Percentiles rank a stretch among this genome's conserved stretches.
These are phyloP conservation scores for Mormyrops attenuatus DNA, from an alignment of 2,797 vertebrate genomes.

Conservation along the genomic window DNA sequence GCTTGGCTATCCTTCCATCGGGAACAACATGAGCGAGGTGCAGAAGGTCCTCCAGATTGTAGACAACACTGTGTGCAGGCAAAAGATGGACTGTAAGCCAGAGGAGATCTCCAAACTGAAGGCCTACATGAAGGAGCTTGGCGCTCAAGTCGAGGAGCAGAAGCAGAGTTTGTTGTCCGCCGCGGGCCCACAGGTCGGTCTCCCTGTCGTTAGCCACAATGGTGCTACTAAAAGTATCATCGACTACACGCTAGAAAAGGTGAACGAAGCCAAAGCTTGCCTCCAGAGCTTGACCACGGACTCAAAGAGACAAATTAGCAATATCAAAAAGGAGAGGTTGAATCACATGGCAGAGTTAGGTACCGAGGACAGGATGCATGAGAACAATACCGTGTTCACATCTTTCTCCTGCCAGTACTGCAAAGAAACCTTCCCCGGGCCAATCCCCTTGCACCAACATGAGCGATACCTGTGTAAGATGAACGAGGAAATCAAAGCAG, in stretches of 20 bases:
- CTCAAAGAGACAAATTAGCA: slow-evolving; percentile 77
- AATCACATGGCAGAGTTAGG: slow-evolving; percentile 72
- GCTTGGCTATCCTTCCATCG: slow-evolving; percentile 72
- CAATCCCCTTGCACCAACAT: slow-evolving; percentile 94
- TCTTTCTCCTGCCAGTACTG: slow-evolving; percentile 93
- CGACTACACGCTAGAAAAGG: slow-evolving; percentile 90
- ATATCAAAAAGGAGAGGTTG: slow-evolving; percentile 79
- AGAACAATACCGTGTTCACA: slow-evolving; percentile 74
- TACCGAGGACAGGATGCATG: slow-evolving; percentile 75
- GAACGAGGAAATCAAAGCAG: slow-evolving; percentile 95
- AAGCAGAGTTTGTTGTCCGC: slow-evolving; percentile 75
- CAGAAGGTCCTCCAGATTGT: slow-evolving; percentile 95
- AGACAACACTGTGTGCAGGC: slow-evolving; percentile 87
- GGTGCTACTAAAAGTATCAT: slow-evolving; percentile 92
- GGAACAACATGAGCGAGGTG: slow-evolving; percentile 83
- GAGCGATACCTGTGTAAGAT: slow-evolving; percentile 96
- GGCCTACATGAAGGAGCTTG: slow-evolving; percentile 89
- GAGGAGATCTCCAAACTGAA: slow-evolving; percentile 88
- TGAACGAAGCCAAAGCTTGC: slow-evolving; percentile 90
- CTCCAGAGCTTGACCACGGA: slow-evolving; percentile 82
- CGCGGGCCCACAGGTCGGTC: slow-evolving; percentile 68
- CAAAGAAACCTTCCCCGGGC: slow-evolving; percentile 87
- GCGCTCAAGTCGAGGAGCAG: slow-evolving; percentile 82
- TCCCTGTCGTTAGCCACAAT: slow-evolving; percentile 75
- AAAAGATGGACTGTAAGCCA: slow-evolving; percentile 85